Base-by-base conservation (phyloP, 2,113 vertebrate species). In the Chascanopsetta lugubris region DNA sequence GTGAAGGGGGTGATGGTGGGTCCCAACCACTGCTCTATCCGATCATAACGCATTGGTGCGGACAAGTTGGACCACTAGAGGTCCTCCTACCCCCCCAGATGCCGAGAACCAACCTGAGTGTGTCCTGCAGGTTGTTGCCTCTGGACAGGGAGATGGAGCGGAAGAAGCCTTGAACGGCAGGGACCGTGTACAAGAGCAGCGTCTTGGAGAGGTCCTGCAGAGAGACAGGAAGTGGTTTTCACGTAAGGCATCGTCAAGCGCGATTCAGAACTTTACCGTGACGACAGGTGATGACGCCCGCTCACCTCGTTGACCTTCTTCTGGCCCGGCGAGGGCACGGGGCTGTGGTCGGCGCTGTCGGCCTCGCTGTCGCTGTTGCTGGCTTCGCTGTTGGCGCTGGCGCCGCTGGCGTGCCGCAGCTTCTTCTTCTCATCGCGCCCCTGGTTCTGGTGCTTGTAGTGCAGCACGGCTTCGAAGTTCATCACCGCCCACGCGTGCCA, bases 401-500 rank as follows among this genome's bases (percentile, higher is more conserved):
- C 91, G 0, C 94, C 96, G 0, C 97, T 98, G 40, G 93, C 72
- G 0, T 98, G 97, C 0, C 96, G 93, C 2, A 95, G 86, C 40
- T 98, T 98, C 91, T 97, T 98, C 90, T 98, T 97, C 64, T 98
- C 96, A 0, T 98, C 96, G 0, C 95, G 93, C 49, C 94, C 95
- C 61, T 96, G 94, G 90, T 95, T 96, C 75, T 98, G 96, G 55
- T 99, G 97, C 69, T 99, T 99, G 87, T 98, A 99, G 89, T 99
- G 97, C 6, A 99, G 93, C 63, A 99, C 97, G 0, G 97, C 96
- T 68, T 99, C 97, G 3, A 99, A 99, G 82, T 99, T 99, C 97
- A 99, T 99, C 87, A 99, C 97, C 0, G 97, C 97, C 96, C 97
- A 99, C 0, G 97, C 97, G 0, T 99, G 97, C 97, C 97, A 99